Evolutionary conservation across 2,888 invertebrate species (phyloP), one percentile per base, ranked within the genome.

Genomic region (Xanthorhoe designata): DNA sequence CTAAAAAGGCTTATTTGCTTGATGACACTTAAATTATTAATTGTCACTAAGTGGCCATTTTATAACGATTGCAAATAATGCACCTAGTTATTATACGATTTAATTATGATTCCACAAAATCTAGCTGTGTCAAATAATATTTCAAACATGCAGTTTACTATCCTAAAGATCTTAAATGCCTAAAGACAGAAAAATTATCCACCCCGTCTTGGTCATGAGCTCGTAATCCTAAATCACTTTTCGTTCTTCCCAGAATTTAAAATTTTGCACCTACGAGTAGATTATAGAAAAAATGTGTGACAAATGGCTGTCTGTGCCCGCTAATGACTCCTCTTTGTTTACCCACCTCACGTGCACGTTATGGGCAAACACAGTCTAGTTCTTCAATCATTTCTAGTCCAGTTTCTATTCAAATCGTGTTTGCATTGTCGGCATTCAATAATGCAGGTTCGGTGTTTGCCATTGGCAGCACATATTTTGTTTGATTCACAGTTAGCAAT

Each of bases 301-400:
- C 56, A 57, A 55, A 68, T 66, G 52, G 61, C 62, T 69, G 66
- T 70, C 74, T 57, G 15, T 57, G 61, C 68, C 7, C 32, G 61
- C 79, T 76, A 80, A 80, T 76, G 78, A 78, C 85, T 32, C 86
- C 86, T 82, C 81, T 67, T 78, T 89, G 79, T 90, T 89, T 90
- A 78, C 80, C 78, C 74, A 88, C 74, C 68, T 83, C 77, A 79
- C 81, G 80, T 76, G 74, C 75, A 73, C 77, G 76, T 51, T 73
- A 73, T 61, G 53, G 62, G 60, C 66, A 66, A 75, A 68, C 72
- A 69, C 69, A 69, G 56, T 60, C 19, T 50, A 55, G 42, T 56
- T 68, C 71, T 75, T 64, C 75, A 77, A 78, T 78, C 79, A 74
- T 67, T 71, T 61, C 70, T 69, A 69, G 66, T 73, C 75, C 77